Base-by-base conservation (phyloP, 1,140 invertebrate species). In the Meloidogyne hapla region DNA sequence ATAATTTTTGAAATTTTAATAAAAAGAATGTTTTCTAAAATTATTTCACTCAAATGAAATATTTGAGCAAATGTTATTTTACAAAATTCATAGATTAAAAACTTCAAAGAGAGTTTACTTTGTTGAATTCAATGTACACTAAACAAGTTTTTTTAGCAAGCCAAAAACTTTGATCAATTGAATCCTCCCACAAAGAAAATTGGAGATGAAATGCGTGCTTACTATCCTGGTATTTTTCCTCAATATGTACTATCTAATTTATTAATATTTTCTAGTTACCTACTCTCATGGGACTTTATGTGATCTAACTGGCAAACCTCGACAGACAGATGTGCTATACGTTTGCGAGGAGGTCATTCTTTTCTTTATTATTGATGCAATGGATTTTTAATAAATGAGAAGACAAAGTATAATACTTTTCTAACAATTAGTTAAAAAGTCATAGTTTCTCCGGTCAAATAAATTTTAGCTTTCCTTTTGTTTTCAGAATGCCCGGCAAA, bases 161-260 rank as follows among this genome's bases (percentile, higher is more conserved):
- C 80, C 77, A 71, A 73, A 75, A n/a, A 66, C 2, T 80, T 80
- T 76, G 80, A 81, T 18, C 72, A 76, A 70, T 45, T 69, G 18
- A 79, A 84, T 63, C 80, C 87, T 48, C 91, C 91, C 0, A 87
- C 89, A 0, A 92, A 92, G 73, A 93, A 93, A 88, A 91, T 97
- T 61, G 94, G 96, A 85, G 93, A 93, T 12, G 89, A 93, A 10
- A 91, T 91, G 69, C 90, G 95, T 86, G 93, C 94, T 1, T 90
- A 89, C 76, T 89, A 88, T 77, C 85, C 88, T 73, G 83, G 90
- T 0, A 88, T 88, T 18, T 75, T 69, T 64, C 8, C n/a, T 65
- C 26, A n/a, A 21, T 65, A n/a, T 6, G 13, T 42, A 28, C 28
- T 26, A 13, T 10, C 5, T 5, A 33, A 33, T 21, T 12, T 68